A percentile compares a stretch with the other conserved stretches of the same genome.
These are phyloP conservation scores for Catagonus wagneri DNA, from an alignment of 2,113 vertebrate species.

Conservation along the genomic window DNA sequence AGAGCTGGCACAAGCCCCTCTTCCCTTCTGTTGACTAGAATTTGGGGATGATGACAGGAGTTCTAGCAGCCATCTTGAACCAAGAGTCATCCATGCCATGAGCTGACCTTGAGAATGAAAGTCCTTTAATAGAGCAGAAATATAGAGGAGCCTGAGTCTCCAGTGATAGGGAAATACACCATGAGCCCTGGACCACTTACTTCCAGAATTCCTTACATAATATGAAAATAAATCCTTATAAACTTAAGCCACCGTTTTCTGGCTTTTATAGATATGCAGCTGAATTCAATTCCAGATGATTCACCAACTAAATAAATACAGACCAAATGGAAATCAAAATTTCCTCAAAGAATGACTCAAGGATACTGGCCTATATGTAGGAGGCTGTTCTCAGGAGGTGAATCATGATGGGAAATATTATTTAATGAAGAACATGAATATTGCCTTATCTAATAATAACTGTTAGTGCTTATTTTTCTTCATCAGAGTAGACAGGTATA, in stretches of 20 bases:
- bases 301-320: neutral
- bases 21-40: neutral
- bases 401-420: neutral
- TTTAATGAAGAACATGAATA: neutral
- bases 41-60: neutral
- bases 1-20: neutral
- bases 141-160: neutral
- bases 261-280: neutral
- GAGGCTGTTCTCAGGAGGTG: neutral
- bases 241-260: conserved; percentile 9
- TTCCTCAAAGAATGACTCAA: conserved; percentile 3
- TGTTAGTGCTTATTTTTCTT: neutral
- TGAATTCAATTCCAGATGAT: neutral
- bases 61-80: neutral
- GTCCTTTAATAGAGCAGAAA: neutral
- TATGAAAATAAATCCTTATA: neutral
- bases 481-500: neutral
- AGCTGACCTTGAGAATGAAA: neutral
- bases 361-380: neutral
- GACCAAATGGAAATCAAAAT: neutral
- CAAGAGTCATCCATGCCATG: neutral
- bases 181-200: neutral
- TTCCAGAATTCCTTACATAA: neutral
- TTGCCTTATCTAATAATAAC: neutral
- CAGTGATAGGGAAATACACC: neutral